These are phyloP conservation scores for Lepidotrigona ventralis DNA, from an alignment of 1,140 invertebrate genomes.

Conservation along the genomic window DNA sequence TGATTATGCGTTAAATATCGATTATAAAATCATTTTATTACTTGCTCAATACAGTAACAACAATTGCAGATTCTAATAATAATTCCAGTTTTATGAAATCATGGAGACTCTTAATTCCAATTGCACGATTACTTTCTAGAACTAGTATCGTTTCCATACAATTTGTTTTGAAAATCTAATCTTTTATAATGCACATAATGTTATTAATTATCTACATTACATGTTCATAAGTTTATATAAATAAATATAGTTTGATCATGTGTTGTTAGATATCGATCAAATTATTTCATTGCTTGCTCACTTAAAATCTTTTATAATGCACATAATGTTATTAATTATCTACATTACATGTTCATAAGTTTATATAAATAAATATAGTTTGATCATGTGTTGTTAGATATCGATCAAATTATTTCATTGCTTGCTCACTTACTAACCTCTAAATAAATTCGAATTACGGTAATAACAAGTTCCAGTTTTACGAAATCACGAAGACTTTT, in stretches of 20 bases:
- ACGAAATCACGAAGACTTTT: neutral
- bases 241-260: neutral
- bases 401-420: neutral
- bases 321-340: neutral
- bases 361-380: neutral
- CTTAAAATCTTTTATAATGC: too few species aligned
- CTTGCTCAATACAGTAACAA: neutral
- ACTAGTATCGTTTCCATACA: too few species aligned
- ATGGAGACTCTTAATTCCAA: too few species aligned
- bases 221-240: neutral
- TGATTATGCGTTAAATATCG: neutral
- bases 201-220: neutral
- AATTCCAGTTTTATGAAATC: neutral
- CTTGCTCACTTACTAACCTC: neutral
- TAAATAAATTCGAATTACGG: neutral
- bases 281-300: neutral
- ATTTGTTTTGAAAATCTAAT: too few species aligned
- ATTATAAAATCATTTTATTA: neutral
- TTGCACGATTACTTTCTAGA: too few species aligned
- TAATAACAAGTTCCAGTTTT: neutral
- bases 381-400: neutral
- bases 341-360: neutral
- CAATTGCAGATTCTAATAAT: too few species aligned
- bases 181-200: too few species aligned
- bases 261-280: neutral